phyloP scores from a whole-genome alignment of 2,113 vertebrate species.

The Lampris incognitus region DNA sequence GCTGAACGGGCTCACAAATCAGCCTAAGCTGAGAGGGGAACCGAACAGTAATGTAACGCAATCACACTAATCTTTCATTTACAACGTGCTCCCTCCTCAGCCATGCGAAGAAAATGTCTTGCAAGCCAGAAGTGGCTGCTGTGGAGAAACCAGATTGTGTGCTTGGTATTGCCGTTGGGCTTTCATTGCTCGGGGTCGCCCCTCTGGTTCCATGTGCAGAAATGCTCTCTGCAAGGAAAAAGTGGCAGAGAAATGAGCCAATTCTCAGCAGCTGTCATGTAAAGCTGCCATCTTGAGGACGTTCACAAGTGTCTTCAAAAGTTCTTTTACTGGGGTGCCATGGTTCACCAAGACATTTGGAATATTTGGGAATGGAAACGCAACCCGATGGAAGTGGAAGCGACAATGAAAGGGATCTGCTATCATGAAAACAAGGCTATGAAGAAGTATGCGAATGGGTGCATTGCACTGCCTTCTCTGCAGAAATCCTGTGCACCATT shows the following conservation, averaged over 20 bases:
- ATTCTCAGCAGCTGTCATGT: constrained; percentile 9
- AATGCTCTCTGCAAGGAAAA: constrained; percentile 11
- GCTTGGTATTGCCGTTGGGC: constrained; percentile 35
- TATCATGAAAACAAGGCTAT: too few species aligned
- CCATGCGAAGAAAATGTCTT: constrained; percentile 71
- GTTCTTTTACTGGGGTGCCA: constrained; percentile 9
- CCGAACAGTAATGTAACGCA: constrained; percentile 74
- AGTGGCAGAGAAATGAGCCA: constrained; percentile 6
- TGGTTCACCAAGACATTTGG: constrained; percentile 14
- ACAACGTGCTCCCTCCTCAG: constrained; percentile 66
- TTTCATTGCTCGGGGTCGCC: constrained; percentile 6
- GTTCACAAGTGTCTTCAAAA: constrained; percentile 7
- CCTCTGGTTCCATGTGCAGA: constrained; percentile 2
- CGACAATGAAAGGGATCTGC: too few species aligned
- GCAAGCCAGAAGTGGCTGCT: constrained; percentile 43
- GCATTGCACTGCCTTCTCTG: too few species aligned
- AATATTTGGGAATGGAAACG: constrained; percentile 2
- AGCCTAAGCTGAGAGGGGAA: constrained; percentile 69
- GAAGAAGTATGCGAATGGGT: too few species aligned
- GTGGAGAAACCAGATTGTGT: constrained; percentile 45
- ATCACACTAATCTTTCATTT: constrained; percentile 78
- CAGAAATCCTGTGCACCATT: too few species aligned
- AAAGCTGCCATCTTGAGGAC: constrained; percentile 16
- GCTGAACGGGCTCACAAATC: constrained; percentile 76
- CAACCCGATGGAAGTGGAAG: too few species aligned